Evolutionary conservation across 2,797 vertebrate species (phyloP).

Genomic region (Myiotriccus ornatus): DNA sequence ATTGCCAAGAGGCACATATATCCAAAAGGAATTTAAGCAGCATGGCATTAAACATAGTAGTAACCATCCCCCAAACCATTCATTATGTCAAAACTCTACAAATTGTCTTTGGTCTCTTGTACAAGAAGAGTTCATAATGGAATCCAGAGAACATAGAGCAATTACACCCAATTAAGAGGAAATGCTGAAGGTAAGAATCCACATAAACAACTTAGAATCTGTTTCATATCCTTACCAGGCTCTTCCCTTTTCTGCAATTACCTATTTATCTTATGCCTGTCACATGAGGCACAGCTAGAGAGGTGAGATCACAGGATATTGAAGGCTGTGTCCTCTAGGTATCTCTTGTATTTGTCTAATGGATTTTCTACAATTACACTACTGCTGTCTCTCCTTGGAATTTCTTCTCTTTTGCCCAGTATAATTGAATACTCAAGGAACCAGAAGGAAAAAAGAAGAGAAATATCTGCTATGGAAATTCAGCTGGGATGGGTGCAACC

Average conservation of each 20-base stretch:
- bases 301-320: not conserved
- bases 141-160: not conserved
- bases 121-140: not conserved
- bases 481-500: not conserved
- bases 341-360: not conserved
- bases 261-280: not conserved
- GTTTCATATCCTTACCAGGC: not conserved
- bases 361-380: not conserved
- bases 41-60: fast-evolving
- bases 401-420: not conserved
- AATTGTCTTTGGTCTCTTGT: not conserved
- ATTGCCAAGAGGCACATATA: fast-evolving
- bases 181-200: not conserved
- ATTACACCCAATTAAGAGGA: not conserved
- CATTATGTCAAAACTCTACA: not conserved
- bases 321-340: not conserved
- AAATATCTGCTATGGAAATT: not conserved
- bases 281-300: not conserved
- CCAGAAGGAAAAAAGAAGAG: not conserved
- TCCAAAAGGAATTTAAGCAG: not conserved
- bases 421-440: not conserved
- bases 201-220: not conserved
- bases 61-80: not conserved
- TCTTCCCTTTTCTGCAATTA: not conserved
- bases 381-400: not conserved